A percentile compares a stretch with the other conserved stretches of the same genome.
These are phyloP conservation scores for Aphodius sticticus DNA, from an alignment of 2,888 invertebrate species.

Conservation along the genomic window DNA sequence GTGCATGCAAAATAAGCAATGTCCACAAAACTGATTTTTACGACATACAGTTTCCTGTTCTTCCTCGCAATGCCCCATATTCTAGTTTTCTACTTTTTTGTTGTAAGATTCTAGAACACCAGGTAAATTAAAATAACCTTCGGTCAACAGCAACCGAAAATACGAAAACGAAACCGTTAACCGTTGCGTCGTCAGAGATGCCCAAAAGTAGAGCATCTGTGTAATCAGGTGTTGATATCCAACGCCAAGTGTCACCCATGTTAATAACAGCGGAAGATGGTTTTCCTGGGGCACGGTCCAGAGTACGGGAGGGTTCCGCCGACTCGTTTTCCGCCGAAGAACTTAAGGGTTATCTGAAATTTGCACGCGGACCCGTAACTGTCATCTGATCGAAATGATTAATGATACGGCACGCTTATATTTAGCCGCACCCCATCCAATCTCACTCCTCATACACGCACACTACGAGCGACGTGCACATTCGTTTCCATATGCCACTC, in stretches of 20 bases:
- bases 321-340: slow-evolving; percentile 23
- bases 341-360: slow-evolving; percentile 50
- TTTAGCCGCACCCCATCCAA: slow-evolving; percentile 49
- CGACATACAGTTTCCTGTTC: too few relatives aligned
- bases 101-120: too few relatives aligned
- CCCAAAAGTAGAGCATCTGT: background rate
- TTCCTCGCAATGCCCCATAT: too few relatives aligned
- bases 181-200: too few relatives aligned
- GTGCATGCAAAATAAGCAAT: too few relatives aligned
- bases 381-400: slow-evolving; percentile 56
- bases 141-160: too few relatives aligned
- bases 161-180: too few relatives aligned
- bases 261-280: background rate
- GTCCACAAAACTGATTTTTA: too few relatives aligned
- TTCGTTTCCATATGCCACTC: slow-evolving; percentile 4
- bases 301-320: background rate
- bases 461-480: slow-evolving; percentile 6
- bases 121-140: too few relatives aligned
- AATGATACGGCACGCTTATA: slow-evolving; percentile 55
- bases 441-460: slow-evolving; percentile 41
- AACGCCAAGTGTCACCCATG: background rate
- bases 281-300: background rate
- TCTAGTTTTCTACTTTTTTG: too few relatives aligned
- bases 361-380: slow-evolving; percentile 52
- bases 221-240: background rate